Evolutionary conservation across 2,113 vertebrate species (phyloP).

Genomic region (Phalacrocorax aristotelis): DNA sequence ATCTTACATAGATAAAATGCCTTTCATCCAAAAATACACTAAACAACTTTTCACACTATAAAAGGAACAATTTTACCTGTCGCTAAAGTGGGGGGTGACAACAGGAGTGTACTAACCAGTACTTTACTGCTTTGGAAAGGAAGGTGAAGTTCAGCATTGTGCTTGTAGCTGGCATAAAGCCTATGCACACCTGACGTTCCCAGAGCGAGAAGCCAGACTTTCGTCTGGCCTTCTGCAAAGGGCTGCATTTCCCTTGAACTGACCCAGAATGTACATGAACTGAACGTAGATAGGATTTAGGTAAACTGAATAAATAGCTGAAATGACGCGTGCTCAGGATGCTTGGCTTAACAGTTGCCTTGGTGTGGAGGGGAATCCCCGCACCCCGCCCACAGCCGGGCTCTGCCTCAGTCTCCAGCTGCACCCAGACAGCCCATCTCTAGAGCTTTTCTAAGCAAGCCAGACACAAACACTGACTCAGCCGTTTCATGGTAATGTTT

Average conservation of each 20-base stretch:
- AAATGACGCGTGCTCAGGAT: fast-evolving
- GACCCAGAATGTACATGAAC: neutral
- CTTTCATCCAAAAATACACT: neutral
- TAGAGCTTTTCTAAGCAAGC: neutral
- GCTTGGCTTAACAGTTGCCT: too few relatives aligned
- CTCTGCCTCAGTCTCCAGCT: fast-evolving
- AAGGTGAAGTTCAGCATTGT: neutral
- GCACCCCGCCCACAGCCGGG: fast-evolving
- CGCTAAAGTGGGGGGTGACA: neutral
- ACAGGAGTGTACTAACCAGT: neutral
- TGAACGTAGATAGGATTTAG: too few relatives aligned
- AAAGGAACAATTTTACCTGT: neutral
- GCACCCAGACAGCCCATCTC: too few relatives aligned
- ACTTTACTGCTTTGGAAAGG: neutral
- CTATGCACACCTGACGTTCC: neutral
- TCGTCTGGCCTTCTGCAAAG: neutral
- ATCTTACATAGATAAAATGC: neutral
- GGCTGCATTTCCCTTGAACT: neutral
- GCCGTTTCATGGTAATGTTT: neutral
- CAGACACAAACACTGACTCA: too few relatives aligned
- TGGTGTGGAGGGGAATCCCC: neutral
- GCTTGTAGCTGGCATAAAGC: neutral
- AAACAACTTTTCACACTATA: neutral
- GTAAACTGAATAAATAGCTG: neutral
- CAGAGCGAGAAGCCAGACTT: neutral